These are phyloP conservation scores for Scaptomyza cyrtandrae DNA, from an alignment of 2,888 invertebrate genomes.

Conservation along the genomic window DNA sequence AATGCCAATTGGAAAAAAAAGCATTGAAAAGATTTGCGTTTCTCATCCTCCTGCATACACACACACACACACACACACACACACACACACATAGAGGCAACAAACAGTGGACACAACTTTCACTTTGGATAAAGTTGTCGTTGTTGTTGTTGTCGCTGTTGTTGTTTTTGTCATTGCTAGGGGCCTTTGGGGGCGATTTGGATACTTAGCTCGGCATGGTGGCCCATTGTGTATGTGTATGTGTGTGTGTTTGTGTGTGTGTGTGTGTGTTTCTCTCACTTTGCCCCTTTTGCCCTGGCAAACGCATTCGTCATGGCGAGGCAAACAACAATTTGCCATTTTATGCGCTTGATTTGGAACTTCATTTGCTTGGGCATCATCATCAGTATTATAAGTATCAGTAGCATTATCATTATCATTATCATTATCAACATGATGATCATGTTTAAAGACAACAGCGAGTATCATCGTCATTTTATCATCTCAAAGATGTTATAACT, in stretches of 20 bases:
- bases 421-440: conserved; percentile 12
- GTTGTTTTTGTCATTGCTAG: conserved; percentile 18
- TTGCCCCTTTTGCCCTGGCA: conserved; percentile 1
- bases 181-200: conserved; percentile 40
- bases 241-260: neutral
- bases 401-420: conserved; percentile 11
- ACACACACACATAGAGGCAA: conserved; percentile 7
- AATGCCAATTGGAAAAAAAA: conserved; percentile 25
- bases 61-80: no score
- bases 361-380: conserved; percentile 44
- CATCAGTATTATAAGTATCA: no score
- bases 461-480: neutral
- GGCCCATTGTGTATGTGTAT: conserved; percentile 45
- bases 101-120: conserved; percentile 60
- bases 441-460: neutral
- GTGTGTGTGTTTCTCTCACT: no score
- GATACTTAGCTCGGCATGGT: conserved; percentile 44
- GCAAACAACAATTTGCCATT: conserved; percentile 43
- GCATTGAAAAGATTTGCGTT: conserved; percentile 35
- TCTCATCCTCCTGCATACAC: neutral
- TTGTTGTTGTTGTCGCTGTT: conserved; percentile 3
- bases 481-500: no score
- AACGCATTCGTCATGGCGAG: conserved; percentile 52
- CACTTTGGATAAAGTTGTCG: conserved; percentile 64
- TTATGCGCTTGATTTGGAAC: conserved; percentile 40